A percentile compares a stretch with the other conserved stretches of the same genome.
Conservation (phyloP, 2,797 vertebrate genomes). For the Tokudaia muenninki region DNA sequence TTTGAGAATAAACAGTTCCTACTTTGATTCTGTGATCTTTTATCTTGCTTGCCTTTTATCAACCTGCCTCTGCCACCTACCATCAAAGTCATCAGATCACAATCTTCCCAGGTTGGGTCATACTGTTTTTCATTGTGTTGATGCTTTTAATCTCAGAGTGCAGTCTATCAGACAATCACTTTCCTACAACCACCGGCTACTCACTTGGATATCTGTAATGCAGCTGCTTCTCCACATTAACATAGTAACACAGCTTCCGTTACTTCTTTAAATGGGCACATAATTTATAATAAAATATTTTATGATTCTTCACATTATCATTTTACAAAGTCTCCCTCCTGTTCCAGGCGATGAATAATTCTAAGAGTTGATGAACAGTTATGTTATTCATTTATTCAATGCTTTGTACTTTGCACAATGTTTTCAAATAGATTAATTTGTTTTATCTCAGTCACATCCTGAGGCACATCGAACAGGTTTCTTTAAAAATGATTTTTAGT, state of each 20-base stretch:
- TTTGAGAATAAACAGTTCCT: constrained; percentile 63
- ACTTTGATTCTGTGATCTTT: constrained; percentile 80
- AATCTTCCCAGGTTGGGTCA: background rate
- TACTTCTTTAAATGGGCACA: constrained; percentile 30
- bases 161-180: background rate
- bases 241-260: background rate
- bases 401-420: constrained; percentile 53
- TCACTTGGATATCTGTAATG: background rate
- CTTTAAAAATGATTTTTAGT: background rate
- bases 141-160: constrained; percentile 52
- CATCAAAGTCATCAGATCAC: constrained; percentile 55
- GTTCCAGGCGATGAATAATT: background rate
- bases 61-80: constrained; percentile 47
- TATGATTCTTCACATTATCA: background rate
- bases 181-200: background rate
- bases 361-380: constrained; percentile 39
- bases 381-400: constrained; percentile 41
- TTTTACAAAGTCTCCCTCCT: constrained; percentile 31
- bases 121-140: constrained; percentile 54
- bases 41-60: constrained; percentile 52
- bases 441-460: constrained; percentile 23
- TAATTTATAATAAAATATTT: constrained; percentile 47
- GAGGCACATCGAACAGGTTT: background rate
- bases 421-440: constrained; percentile 51
- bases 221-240: background rate